Conservation (phyloP, 2,888 invertebrate species). For the Aleiodes leptofemur region DNA sequence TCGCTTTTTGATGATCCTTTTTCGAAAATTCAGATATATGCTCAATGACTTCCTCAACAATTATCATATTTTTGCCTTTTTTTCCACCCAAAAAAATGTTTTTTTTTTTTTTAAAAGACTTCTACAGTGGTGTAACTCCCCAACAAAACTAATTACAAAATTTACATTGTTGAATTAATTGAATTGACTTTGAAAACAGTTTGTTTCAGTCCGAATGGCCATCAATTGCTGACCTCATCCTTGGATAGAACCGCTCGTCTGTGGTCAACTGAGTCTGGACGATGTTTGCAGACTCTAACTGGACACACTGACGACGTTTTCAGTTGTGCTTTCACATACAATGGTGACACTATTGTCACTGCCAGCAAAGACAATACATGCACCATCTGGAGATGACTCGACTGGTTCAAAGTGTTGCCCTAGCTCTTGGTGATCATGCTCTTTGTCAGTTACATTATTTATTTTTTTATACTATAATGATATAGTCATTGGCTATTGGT, state of each 20-base stretch:
- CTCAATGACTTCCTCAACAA: no score
- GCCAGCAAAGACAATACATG: constrained; percentile 90
- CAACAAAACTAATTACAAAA: constrained; percentile 2
- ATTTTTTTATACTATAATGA: constrained; percentile 61
- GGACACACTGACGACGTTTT: constrained; percentile 89
- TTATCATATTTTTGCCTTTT: no score
- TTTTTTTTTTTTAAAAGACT: no score
- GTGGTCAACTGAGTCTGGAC: constrained; percentile 82
- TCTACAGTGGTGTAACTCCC: no score
- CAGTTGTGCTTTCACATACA: constrained; percentile 88
- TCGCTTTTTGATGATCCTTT: no score
- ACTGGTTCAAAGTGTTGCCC: constrained; percentile 78
- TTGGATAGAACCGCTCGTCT: constrained; percentile 85
- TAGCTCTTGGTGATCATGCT: constrained; percentile 63
- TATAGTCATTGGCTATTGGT: neutral
- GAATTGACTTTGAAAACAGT: constrained; percentile 75
- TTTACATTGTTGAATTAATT: constrained; percentile 8
- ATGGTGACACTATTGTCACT: constrained; percentile 86
- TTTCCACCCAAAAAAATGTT: no score
- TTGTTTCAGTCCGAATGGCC: constrained; percentile 88
- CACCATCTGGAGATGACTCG: constrained; percentile 86
- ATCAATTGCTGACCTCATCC: constrained; percentile 85
- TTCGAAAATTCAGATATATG: no score
- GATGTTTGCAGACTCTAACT: constrained; percentile 83
- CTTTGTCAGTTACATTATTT: constrained; percentile 62